A percentile compares a stretch with the other conserved stretches of the same genome.
Evolutionary conservation across 2,888 invertebrate genomes (phyloP).

Genomic region (Pachliopta kotzebuea): DNA sequence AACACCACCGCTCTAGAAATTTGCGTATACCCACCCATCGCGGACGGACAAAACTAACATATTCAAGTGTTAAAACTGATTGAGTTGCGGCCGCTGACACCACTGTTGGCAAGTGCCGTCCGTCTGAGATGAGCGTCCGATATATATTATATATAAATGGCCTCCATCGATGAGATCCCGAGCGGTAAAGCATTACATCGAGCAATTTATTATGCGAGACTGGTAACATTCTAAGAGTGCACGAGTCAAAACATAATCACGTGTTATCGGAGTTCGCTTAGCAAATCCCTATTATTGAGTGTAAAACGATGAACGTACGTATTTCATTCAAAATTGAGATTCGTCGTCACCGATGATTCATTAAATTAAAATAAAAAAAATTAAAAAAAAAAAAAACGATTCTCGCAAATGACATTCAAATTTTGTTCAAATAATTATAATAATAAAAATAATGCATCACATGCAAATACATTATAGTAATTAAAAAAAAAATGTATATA

Average conservation of each 20-base stretch:
- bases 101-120: constrained; percentile 1
- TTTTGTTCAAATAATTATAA: constrained; percentile 40
- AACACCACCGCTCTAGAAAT: constrained; percentile 32
- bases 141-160: constrained; percentile 11
- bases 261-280: constrained; percentile 58
- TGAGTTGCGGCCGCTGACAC: background rate
- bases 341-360: constrained; percentile 55
- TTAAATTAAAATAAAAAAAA: no score
- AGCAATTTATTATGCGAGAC: constrained; percentile 33
- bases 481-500: constrained; percentile 57
- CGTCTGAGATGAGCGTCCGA: constrained; percentile 1
- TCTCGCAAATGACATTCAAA: constrained; percentile 48
- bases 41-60: constrained; percentile 7
- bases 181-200: constrained; percentile 31
- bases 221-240: constrained; percentile 56
- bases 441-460: constrained; percentile 68
- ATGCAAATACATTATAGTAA: constrained; percentile 71
- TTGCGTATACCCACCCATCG: constrained; percentile 15
- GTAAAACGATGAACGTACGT: constrained; percentile 44
- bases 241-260: constrained; percentile 45
- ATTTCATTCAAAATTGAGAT: constrained; percentile 56
- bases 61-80: background rate
- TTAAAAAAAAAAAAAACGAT: constrained; percentile 48
- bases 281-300: constrained; percentile 59
- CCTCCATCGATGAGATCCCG: constrained; percentile 22